Evolutionary conservation across 2,888 invertebrate genomes (phyloP).

Genomic region (Melanostoma mellinum): DNA sequence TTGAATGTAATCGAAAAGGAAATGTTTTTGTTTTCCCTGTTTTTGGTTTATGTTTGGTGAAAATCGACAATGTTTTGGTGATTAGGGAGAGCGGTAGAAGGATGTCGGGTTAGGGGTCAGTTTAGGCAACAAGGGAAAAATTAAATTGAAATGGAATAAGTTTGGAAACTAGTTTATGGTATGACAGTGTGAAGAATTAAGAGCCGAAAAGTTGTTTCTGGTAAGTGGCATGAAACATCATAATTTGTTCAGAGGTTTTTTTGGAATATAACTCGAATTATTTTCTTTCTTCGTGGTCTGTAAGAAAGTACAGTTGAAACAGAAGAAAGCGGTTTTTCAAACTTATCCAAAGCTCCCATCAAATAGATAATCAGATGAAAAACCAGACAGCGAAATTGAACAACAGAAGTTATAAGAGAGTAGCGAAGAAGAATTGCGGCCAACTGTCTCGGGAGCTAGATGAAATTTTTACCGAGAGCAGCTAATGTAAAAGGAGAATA

Average conservation of each 20-base stretch:
- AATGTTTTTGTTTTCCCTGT: conserved; percentile 56
- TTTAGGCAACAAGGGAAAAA: conserved; percentile 3
- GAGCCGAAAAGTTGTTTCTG: too few relatives aligned
- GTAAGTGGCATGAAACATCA: too few relatives aligned
- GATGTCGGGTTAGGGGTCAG: not conserved
- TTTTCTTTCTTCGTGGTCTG: too few relatives aligned
- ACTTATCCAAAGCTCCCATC: not conserved
- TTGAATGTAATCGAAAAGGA: conserved; percentile 62
- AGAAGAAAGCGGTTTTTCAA: not conserved
- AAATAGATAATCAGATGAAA: not conserved
- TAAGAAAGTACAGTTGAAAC: not conserved
- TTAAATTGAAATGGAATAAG: not conserved
- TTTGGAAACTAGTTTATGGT: conserved; percentile 18
- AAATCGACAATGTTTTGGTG: not conserved
- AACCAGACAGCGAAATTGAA: too few relatives aligned
- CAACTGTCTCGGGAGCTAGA: too few relatives aligned
- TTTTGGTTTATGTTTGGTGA: conserved; percentile 11
- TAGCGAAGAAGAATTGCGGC: too few relatives aligned
- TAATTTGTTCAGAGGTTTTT: too few relatives aligned
- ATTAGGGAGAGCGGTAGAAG: conserved; percentile 1
- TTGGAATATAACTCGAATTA: too few relatives aligned
- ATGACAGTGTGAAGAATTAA: conserved; percentile 8
- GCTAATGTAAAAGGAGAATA: too few relatives aligned
- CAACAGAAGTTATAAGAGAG: too few relatives aligned
- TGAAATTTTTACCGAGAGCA: too few relatives aligned